Evolutionary conservation across 2,797 vertebrate species (phyloP).

Genomic region (Malurus splendens): DNA sequence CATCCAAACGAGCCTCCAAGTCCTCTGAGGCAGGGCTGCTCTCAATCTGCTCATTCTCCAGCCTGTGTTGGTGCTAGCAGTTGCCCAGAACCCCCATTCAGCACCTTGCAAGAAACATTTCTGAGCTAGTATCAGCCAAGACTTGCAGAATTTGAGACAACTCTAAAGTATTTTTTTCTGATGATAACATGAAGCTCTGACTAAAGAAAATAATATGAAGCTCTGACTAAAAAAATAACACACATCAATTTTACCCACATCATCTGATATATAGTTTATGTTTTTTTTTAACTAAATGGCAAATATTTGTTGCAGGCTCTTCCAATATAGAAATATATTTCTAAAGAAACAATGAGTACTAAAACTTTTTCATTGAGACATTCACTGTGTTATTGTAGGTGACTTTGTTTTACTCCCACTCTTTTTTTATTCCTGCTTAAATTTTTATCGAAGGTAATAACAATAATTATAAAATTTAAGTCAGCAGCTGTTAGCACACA

Average conservation of each 20-base stretch:
- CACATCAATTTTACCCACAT: not conserved
- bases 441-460: conserved; percentile 60
- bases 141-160: not conserved
- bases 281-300: not conserved
- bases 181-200: not conserved
- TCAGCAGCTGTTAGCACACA: conserved; percentile 41
- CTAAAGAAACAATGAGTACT: not conserved
- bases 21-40: not conserved
- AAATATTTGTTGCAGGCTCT: not conserved
- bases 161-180: not conserved
- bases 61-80: not conserved
- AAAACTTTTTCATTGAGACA: not conserved
- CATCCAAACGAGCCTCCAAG: not conserved
- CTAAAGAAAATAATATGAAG: not conserved
- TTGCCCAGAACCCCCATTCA: not conserved
- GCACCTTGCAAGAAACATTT: not conserved
- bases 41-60: not conserved
- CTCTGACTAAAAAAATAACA: not conserved
- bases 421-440: conserved; percentile 36
- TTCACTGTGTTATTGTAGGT: not conserved
- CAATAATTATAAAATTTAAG: conserved; percentile 57
- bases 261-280: not conserved
- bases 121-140: not conserved
- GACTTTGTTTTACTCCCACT: conserved; percentile 14
- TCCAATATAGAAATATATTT: not conserved